These are phyloP conservation scores for Propsilocerus akamusi DNA, from an alignment of 1,140 invertebrate genomes.

Conservation along the genomic window DNA sequence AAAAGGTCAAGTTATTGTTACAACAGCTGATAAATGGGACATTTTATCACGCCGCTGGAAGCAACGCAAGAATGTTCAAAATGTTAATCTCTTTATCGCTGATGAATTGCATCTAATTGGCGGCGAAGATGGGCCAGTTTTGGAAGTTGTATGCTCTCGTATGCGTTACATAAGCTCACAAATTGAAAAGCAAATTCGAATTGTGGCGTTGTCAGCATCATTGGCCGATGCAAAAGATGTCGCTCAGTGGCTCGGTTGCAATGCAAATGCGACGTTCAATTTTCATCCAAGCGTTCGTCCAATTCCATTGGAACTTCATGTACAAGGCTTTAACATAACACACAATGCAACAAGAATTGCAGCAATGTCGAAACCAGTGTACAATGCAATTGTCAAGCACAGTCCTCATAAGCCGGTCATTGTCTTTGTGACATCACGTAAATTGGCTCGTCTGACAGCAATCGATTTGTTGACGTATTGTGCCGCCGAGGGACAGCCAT, in stretches of 20 bases:
- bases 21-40: conserved; percentile 98
- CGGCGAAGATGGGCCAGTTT: conserved; percentile 75
- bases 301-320: conserved; percentile 84
- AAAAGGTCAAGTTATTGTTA: conserved; percentile 88
- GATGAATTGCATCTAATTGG: conserved; percentile 92
- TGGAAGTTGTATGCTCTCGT: conserved; percentile 93
- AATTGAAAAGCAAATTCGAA: conserved; percentile 81
- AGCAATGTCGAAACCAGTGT: conserved; percentile 95
- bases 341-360: conserved; percentile 90
- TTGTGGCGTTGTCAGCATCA: conserved; percentile 88
- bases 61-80: conserved; percentile 95
- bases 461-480: conserved; percentile 89
- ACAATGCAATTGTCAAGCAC: conserved; percentile 80
- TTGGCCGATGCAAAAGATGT: conserved; percentile 91
- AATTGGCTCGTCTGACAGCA: conserved; percentile 83
- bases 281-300: conserved; percentile 96
- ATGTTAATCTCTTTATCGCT: conserved; percentile 90
- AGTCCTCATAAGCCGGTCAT: conserved; percentile 79
- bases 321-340: conserved; percentile 94
- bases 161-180: conserved; percentile 97
- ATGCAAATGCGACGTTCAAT: conserved; percentile 85
- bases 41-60: conserved; percentile 96
- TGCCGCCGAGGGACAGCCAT: conserved; percentile 67
- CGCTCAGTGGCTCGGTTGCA: conserved; percentile 91
- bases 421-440: conserved; percentile 91